Evolutionary conservation across 2,888 invertebrate species (phyloP), one percentile per base, ranked within the genome.

Genomic region (Andricus quercusramuli): DNA sequence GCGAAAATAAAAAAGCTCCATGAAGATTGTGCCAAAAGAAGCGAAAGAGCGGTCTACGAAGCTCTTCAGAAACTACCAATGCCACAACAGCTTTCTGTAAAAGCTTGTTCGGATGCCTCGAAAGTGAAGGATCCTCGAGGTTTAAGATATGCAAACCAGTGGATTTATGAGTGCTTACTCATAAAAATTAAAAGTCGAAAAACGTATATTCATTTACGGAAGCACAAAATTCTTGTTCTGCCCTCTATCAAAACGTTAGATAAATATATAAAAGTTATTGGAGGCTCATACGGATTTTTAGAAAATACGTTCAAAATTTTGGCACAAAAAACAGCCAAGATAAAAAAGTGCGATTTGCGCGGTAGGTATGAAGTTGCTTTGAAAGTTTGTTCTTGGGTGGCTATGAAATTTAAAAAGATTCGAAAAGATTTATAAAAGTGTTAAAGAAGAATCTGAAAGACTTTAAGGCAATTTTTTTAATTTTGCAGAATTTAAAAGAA

Each of bases 221-320:
- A 37, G 17, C 74, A 80, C 9, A 79, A 83, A 29, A 83, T 85
- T 44, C 47, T 84, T 20, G 81, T 81, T 8, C 37, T 86, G 13
- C 86, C 86, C 20, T 79, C 59, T 22, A 68, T 79, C 29, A 78
- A 82, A 56, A 85, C 87, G 1, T 76, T 85, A 2, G 79, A 80
- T 67, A 78, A 68, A 77, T 84, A 83, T 78, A 79, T 84, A 44
- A 77, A 78, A 56, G 78, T 77, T 77, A 70, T 87, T 25, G 79
- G 79, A n/a, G 76, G 80, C 32, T 79, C 83, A n/a, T 84, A 84
- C 59, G 85, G 85, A 15, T 87, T 86, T 80, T 79, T 84, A 17
- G 25, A 29, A 29, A n/a, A 62, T 22, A 74, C 78, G 11, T 85
- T 87, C 59, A 78, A 82, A 74, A 64, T n/a, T 83, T 84, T 68